phyloP scores from a whole-genome alignment of 2,113 vertebrate genomes.

The Oostethus manadensis region DNA sequence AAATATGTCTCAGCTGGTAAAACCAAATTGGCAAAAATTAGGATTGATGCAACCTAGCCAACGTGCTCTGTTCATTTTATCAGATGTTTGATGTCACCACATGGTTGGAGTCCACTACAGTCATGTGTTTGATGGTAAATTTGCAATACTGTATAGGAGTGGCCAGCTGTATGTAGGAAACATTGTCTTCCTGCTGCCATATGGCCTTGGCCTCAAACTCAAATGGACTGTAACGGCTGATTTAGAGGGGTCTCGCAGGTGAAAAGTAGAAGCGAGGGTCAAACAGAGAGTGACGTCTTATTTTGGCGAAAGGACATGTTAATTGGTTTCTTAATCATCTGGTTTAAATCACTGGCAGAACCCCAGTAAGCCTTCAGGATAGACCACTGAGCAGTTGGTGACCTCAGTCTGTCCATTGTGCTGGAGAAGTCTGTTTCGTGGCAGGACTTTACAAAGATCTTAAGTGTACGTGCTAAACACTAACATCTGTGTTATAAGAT shows the following conservation, averaged over 20 bases:
- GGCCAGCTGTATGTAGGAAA: too few species aligned
- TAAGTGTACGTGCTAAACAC: not conserved
- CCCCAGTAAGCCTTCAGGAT: slow-evolving; percentile 37
- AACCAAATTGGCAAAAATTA: too few species aligned
- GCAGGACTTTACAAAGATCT: not conserved
- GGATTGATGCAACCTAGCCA: too few species aligned
- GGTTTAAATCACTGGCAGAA: slow-evolving; percentile 42
- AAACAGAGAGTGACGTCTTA: slow-evolving; percentile 41
- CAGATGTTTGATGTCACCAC: too few species aligned
- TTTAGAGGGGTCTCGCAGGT: slow-evolving; percentile 23
- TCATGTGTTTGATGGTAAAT: too few species aligned
- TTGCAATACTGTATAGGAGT: too few species aligned
- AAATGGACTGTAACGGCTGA: not conserved
- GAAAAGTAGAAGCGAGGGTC: slow-evolving; percentile 37
- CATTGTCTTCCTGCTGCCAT: too few species aligned
- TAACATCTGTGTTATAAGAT: not conserved
- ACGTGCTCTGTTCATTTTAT: too few species aligned
- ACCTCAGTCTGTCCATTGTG: slow-evolving; percentile 44
- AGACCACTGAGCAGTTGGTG: slow-evolving; percentile 36
- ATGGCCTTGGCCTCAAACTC: not conserved
- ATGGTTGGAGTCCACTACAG: too few species aligned
- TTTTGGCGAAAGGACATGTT: slow-evolving; percentile 32
- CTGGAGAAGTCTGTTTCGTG: slow-evolving; percentile 21
- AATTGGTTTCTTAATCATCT: slow-evolving; percentile 63
- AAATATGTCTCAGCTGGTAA: too few species aligned